Conservation (phyloP, 1,140 invertebrate genomes). For the Aethina tumida region DNA sequence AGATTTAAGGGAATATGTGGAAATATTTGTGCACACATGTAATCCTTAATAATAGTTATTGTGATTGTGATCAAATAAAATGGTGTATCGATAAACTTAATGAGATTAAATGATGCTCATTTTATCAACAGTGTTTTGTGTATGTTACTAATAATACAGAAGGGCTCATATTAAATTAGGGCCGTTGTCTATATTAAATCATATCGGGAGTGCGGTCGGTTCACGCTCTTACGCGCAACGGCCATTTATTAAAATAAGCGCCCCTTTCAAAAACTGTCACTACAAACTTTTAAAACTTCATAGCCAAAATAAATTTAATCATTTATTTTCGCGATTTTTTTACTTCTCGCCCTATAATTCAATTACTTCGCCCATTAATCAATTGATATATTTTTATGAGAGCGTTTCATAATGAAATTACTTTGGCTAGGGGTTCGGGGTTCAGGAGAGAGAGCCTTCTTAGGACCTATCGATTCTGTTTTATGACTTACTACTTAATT, state of each 20-base stretch:
- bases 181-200: constrained; percentile 30
- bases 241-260: constrained; percentile 30
- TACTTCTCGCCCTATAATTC: constrained; percentile 31
- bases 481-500: no score
- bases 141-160: constrained; percentile 30
- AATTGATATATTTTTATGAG: constrained; percentile 32
- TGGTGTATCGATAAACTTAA: constrained; percentile 18
- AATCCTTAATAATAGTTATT: no score
- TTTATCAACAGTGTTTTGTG: constrained; percentile 30
- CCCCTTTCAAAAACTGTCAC: constrained; percentile 30
- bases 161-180: constrained; percentile 32
- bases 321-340: constrained; percentile 31
- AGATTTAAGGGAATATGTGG: no score
- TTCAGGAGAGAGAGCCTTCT: no score
- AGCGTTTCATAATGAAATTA: constrained; percentile 31
- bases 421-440: no score
- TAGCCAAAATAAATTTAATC: constrained; percentile 31
- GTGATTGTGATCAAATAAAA: no score
- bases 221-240: constrained; percentile 19
- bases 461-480: no score
- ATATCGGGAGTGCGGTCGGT: constrained; percentile 24
- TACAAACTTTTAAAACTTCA: constrained; percentile 33
- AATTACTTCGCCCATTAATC: constrained; percentile 33
- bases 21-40: no score
- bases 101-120: constrained; percentile 28